phyloP scores from a whole-genome alignment of 1,140 invertebrate species.

The Drosophila seguyi region DNA sequence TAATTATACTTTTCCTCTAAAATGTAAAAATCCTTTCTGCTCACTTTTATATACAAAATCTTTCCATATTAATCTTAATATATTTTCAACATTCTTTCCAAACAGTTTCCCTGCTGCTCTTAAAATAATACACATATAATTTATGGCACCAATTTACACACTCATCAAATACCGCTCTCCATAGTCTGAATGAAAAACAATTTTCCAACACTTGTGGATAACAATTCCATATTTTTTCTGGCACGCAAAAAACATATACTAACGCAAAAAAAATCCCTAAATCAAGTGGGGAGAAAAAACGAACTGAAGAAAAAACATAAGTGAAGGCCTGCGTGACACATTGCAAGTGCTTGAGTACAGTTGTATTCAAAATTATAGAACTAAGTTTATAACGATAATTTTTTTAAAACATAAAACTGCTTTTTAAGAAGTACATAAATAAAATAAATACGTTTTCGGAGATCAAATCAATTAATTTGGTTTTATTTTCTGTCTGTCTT shows the following conservation, averaged over 20 bases:
- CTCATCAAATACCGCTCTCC: neutral
- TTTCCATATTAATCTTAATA: neutral
- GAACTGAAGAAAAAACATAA: conserved; percentile 21
- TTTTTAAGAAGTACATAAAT: no score
- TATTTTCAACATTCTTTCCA: neutral
- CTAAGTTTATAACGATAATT: neutral
- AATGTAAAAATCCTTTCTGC: neutral
- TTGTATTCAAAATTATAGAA: neutral
- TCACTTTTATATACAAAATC: neutral
- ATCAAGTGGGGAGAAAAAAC: conserved; percentile 1
- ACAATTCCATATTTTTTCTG: conserved; percentile 35
- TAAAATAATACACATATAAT: neutral
- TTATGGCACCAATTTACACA: neutral
- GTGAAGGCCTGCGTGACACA: conserved; percentile 41
- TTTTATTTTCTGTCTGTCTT: neutral
- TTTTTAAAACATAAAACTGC: neutral
- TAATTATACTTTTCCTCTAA: no score
- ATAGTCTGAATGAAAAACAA: conserved; percentile 2
- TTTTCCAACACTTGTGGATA: conserved; percentile 38
- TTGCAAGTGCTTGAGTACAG: conserved; percentile 16
- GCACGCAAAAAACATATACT: conserved; percentile 1
- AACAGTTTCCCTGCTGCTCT: neutral
- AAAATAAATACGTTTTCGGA: neutral
- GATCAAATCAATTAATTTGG: neutral
- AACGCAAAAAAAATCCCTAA: conserved; percentile 13